phyloP scores from a whole-genome alignment of 1,140 invertebrate species.

The Phocides pigmalion region DNA sequence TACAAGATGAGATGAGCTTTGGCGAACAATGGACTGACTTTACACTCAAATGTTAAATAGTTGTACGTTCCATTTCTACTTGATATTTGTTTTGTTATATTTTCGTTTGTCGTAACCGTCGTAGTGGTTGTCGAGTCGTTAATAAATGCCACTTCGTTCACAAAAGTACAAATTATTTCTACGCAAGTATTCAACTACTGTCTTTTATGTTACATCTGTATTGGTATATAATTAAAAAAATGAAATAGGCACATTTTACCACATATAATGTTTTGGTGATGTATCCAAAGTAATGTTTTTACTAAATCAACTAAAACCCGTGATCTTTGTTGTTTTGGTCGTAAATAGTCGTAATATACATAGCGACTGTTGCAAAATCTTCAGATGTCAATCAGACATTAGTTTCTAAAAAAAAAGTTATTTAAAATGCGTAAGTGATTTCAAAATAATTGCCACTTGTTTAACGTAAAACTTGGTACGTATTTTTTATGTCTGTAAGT shows the following conservation, averaged over 20 bases:
- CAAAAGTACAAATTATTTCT: background rate
- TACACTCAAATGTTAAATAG: too few relatives aligned
- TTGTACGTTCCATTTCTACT: slow-evolving; percentile 2
- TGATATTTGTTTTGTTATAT: background rate
- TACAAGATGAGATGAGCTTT: too few relatives aligned
- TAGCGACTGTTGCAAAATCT: too few relatives aligned
- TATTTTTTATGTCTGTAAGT: too few relatives aligned
- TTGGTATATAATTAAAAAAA: slow-evolving; percentile 5
- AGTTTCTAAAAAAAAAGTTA: too few relatives aligned
- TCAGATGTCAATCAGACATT: too few relatives aligned
- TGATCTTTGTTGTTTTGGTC: background rate
- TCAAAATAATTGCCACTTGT: too few relatives aligned
- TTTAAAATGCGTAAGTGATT: too few relatives aligned
- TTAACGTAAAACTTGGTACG: too few relatives aligned
- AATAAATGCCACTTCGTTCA: slow-evolving; percentile 14
- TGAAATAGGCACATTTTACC: slow-evolving; percentile 17
- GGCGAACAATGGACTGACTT: too few relatives aligned
- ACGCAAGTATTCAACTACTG: slow-evolving; percentile 8
- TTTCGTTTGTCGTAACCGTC: slow-evolving; percentile 5
- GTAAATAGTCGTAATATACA: too few relatives aligned
- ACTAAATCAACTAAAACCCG: background rate
- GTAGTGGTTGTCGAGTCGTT: slow-evolving; percentile 3
- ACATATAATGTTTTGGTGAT: background rate
- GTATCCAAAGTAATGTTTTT: too few relatives aligned
- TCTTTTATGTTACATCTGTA: slow-evolving; percentile 15